Evolutionary conservation across 2,113 vertebrate species (phyloP), one percentile per base, ranked within the genome.

Genomic region (Mirounga angustirostris): DNA sequence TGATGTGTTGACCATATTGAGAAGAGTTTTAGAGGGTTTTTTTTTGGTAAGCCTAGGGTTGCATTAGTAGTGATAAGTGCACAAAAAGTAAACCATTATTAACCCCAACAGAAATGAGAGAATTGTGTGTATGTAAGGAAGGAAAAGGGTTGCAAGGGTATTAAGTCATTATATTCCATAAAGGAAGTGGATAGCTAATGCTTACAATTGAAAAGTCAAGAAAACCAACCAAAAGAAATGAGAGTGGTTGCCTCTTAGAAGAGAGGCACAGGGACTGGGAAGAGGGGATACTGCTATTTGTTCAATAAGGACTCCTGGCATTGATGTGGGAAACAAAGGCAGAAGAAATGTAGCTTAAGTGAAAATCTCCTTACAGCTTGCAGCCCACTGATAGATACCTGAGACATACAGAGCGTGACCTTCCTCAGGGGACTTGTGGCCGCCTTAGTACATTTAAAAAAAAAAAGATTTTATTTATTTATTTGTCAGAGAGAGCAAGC

Each of bases 11-110:
- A 40, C 40, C 80, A 88, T 50, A 80, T 15, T 91, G n/a, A 84
- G 56, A 94, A 97, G 54, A 26, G 7, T 78, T 83, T 96, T 59
- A 61, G 69, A 50, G 30, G 58, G 8, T 69, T 69, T 11, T 61
- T 82, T 61, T 93, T 82, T 89, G 71, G 54, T 89, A 74, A 76
- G 14, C 83, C n/a, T 96, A 30, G 40, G 36, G 36, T 86, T 94
- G 59, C 21, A 79, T 81, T 96, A 40, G 21, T 86, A 96, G 5
- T 78, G 43, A 90, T 61, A 89, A 73, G 14, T 6, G 73, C 4
- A 82, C 21, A 81, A 80, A 92, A 91, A 93, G 61, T 22, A 96
- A 79, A 65, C 21, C 5, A 89, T 84, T 74, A 82, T 76, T 63
- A 95, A 73, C 16, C 86, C 43, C n/a, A 80, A 80, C 28, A 71